phyloP scores from a whole-genome alignment of 1,140 invertebrate genomes.

The Orchestia grillus region DNA sequence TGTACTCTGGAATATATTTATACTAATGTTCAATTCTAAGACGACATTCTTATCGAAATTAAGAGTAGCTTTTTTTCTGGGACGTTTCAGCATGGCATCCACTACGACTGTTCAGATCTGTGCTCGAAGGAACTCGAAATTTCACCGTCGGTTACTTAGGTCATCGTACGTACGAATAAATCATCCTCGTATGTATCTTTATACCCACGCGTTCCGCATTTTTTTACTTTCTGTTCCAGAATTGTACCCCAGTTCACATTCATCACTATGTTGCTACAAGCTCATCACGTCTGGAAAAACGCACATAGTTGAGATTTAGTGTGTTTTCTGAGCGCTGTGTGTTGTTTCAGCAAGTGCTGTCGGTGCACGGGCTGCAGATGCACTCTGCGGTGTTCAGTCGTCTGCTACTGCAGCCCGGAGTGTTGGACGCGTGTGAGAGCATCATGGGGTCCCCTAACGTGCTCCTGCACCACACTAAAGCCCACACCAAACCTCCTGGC shows the following conservation, averaged over 20 bases:
- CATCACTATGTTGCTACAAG: background rate
- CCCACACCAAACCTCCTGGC: constrained; percentile 77
- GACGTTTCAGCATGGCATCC: no score
- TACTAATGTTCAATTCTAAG: background rate
- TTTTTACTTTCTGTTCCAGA: no score
- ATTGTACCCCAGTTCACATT: no score
- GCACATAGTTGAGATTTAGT: background rate
- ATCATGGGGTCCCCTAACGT: constrained; percentile 76
- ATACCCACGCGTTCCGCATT: background rate
- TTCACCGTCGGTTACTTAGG: no score
- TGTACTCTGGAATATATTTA: background rate
- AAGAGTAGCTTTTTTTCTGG: no score
- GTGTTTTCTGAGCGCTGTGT: background rate
- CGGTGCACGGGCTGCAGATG: constrained; percentile 76
- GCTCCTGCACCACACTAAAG: constrained; percentile 77
- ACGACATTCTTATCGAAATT: background rate
- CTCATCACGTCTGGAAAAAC: background rate
- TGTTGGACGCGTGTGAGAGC: constrained; percentile 76
- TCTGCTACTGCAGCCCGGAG: constrained; percentile 74
- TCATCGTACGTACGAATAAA: no score
- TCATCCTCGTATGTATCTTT: background rate
- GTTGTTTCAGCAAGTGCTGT: constrained; percentile 72
- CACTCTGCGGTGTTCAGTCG: constrained; percentile 75
- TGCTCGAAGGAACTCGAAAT: no score
- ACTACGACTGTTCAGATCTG: no score